phyloP scores from a whole-genome alignment of 2,888 invertebrate species.

The Nysson spinosus region DNA sequence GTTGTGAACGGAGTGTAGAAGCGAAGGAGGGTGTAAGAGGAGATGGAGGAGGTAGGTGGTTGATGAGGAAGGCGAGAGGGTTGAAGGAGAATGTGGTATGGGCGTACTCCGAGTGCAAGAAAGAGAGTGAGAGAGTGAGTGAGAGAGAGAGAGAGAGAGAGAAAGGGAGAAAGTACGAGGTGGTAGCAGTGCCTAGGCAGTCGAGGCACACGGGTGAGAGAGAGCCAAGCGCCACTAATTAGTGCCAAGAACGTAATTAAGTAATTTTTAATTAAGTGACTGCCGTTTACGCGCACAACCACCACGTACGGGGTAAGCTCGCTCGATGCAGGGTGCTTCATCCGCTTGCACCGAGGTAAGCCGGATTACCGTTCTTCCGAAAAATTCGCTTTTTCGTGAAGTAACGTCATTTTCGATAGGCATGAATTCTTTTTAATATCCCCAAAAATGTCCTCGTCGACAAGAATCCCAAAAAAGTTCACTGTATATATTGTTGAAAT shows the following conservation, averaged over 20 bases:
- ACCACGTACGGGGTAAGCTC: constrained; percentile 57
- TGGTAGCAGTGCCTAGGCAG: constrained; percentile 54
- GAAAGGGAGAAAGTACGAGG: constrained; percentile 39
- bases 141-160: constrained; percentile 36
- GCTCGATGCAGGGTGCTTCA: constrained; percentile 59
- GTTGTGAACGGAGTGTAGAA: constrained; percentile 58
- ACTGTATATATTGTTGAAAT: no score
- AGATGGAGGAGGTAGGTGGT: constrained; percentile 54
- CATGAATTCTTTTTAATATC: constrained; percentile 1
- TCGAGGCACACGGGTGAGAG: constrained; percentile 63
- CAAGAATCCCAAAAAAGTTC: not conserved
- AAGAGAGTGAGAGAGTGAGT: constrained; percentile 33
- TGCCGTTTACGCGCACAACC: constrained; percentile 75
- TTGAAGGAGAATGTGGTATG: constrained; percentile 44
- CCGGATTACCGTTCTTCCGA: constrained; percentile 50
- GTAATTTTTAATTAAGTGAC: constrained; percentile 83
- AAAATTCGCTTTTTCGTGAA: constrained; percentile 45
- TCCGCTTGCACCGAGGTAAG: constrained; percentile 49
- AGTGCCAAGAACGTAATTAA: constrained; percentile 84
- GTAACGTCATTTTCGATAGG: constrained; percentile 8
- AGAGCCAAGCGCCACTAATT: constrained; percentile 80
- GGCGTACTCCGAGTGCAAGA: constrained; percentile 29
- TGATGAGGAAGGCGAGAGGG: constrained; percentile 45
- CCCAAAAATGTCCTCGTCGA: constrained; percentile 2
- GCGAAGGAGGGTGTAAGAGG: constrained; percentile 61